Conservation (phyloP, 2,888 invertebrate species). For the Heterodera filipjevi region DNA sequence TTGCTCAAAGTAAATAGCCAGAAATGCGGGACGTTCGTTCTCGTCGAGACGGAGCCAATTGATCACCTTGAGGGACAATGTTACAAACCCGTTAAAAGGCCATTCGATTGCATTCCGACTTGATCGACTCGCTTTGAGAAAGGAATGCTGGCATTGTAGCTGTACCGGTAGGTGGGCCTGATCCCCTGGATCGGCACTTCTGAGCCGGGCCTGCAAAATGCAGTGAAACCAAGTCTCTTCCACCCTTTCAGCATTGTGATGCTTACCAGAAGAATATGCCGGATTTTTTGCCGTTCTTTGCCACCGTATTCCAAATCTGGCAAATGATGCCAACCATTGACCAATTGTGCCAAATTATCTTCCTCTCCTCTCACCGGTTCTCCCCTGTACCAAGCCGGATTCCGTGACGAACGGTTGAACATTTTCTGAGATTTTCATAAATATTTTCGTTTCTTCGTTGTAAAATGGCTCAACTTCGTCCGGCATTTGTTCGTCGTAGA, state of each 20-base stretch:
- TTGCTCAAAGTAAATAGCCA: slow-evolving; percentile 62
- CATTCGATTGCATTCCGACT: slow-evolving; percentile 26
- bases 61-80: slow-evolving; percentile 38
- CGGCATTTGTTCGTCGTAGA: slow-evolving; percentile 31
- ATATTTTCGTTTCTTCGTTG: slow-evolving; percentile 11
- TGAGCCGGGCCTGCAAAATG: slow-evolving; percentile 30
- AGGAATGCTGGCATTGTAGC: slow-evolving; percentile 50
- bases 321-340: slow-evolving; percentile 13
- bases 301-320: slow-evolving; percentile 59
- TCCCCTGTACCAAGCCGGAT: slow-evolving; percentile 50
- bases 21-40: slow-evolving; percentile 51
- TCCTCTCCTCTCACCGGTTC: slow-evolving; percentile 50
- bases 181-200: slow-evolving; percentile 44
- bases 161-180: slow-evolving; percentile 48
- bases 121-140: slow-evolving; percentile 51
- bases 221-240: background rate
- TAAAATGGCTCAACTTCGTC: slow-evolving; percentile 11
- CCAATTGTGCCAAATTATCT: background rate
- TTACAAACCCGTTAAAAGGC: background rate
- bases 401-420: slow-evolving; percentile 47
- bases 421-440: slow-evolving; percentile 39
- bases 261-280: slow-evolving; percentile 35
- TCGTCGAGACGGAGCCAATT: slow-evolving; percentile 47
- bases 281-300: slow-evolving; percentile 51
- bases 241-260: background rate